Base-by-base conservation (phyloP, 2,888 invertebrate species). In the Vesta saturnalis region DNA sequence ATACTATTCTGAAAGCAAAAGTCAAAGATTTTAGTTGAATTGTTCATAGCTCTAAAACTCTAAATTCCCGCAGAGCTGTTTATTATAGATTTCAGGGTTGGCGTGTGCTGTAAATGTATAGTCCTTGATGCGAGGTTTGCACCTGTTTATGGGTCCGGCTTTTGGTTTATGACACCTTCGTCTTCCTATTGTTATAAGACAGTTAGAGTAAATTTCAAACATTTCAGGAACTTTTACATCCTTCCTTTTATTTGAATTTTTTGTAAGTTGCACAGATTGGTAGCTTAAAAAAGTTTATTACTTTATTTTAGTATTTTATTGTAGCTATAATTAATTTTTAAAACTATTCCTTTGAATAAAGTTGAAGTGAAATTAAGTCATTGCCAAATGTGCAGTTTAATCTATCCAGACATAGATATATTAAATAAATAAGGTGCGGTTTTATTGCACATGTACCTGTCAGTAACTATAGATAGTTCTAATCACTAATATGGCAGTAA, bases 401-500 rank as follows among this genome's bases (percentile, higher is more conserved):
- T 81, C 77, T 77, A 79, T n/a, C 77, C 80, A 78, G 78, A 79
- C 75, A 74, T 69, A 23, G 75, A 76, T 77, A 77, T 79, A 80
- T 79, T 79, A 75, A 72, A 76, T 77, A 77, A 75, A 76, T 73
- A 77, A 81, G 79, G 82, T 77, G 78, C 77, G 78, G 78, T 80
- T 82, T 83, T 83, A 82, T 81, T 73, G 80, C 80, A 77, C 79
- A 76, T 80, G 80, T 79, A 79, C 78, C 78, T 74, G 78, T 77
- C 77, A 75, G 74, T 60, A 56, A 71, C 73, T 73, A 76, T 73
- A 75, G 73, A 73, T 74, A 75, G 71, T 76, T 78, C 80, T 81
- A 82, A 82, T 82, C 81, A 77, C 80, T 81, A 82, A 82, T 82
- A 82, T 80, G 79, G 76, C 77, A 76, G 79, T 81, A 79, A 82